Evolutionary conservation across 2,113 vertebrate genomes (phyloP).

Genomic region (Monopterus albus): DNA sequence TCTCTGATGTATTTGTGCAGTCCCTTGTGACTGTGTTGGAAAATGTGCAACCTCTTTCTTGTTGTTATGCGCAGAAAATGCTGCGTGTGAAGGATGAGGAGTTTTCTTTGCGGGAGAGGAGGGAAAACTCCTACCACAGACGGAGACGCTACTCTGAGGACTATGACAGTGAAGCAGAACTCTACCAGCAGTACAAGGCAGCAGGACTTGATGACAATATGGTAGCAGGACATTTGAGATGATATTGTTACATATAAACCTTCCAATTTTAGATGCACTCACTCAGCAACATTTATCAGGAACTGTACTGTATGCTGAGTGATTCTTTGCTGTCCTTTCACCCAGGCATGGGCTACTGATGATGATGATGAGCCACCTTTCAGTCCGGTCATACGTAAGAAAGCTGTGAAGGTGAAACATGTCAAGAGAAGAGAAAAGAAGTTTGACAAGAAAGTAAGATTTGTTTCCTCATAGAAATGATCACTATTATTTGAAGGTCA

Average conservation of each 20-base stretch:
- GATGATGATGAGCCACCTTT: slow-evolving; percentile 87
- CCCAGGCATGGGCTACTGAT: slow-evolving; percentile 89
- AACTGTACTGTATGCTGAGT: neutral
- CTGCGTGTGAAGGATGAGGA: slow-evolving; percentile 90
- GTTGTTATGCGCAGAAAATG: slow-evolving; percentile 85
- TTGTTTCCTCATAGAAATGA: neutral
- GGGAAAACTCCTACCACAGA: slow-evolving; percentile 84
- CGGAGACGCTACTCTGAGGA: slow-evolving; percentile 88
- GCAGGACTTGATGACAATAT: slow-evolving; percentile 84
- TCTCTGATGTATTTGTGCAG: neutral
- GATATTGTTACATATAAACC: neutral
- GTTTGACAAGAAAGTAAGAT: slow-evolving; percentile 89
- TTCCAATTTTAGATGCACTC: neutral
- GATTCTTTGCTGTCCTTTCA: neutral
- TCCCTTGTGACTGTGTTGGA: neutral
- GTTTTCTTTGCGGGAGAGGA: slow-evolving; percentile 82
- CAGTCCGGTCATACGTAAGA: slow-evolving; percentile 88
- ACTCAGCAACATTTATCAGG: neutral
- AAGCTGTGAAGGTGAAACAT: slow-evolving; percentile 94
- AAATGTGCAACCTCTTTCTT: slow-evolving; percentile 5
- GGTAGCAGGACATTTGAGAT: slow-evolving; percentile 66
- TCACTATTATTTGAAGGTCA: neutral
- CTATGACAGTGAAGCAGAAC: slow-evolving; percentile 87
- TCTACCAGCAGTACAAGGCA: slow-evolving; percentile 88
- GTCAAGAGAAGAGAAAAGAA: slow-evolving; percentile 95